These are phyloP conservation scores for Lepilemur ruficaudatus DNA, from an alignment of 2,797 vertebrate species.

Conservation along the genomic window DNA sequence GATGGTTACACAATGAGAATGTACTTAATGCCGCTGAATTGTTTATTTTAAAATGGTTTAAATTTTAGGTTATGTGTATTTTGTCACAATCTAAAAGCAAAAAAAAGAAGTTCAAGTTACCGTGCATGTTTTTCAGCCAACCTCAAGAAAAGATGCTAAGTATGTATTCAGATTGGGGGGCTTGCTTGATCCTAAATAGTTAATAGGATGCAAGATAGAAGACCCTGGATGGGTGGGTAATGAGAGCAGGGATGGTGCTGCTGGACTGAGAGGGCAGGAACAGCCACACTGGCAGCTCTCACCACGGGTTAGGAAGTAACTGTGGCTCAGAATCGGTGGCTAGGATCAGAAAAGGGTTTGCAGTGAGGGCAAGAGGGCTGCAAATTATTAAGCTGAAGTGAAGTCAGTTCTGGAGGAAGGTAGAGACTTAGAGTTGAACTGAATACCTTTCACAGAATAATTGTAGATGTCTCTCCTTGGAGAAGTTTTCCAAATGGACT, in stretches of 20 bases:
- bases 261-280: neutral
- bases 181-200: neutral
- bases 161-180: neutral
- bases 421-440: neutral
- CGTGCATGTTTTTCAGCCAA: neutral
- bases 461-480: fast-evolving
- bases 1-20: neutral
- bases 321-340: neutral
- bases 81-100: neutral
- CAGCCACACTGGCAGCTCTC: neutral
- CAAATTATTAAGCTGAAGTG: neutral
- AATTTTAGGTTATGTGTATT: neutral
- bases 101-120: neutral
- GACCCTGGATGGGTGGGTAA: neutral
- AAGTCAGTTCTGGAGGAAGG: neutral
- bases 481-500: neutral
- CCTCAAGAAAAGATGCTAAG: neutral
- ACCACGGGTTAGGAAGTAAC: neutral
- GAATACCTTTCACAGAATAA: neutral
- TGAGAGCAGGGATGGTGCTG: neutral
- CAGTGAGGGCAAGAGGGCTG: neutral
- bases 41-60: neutral
- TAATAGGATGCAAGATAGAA: neutral
- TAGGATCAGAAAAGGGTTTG: neutral
- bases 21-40: neutral